Evolutionary conservation across 1,140 invertebrate genomes (phyloP), one percentile per base, ranked within the genome.

Genomic region (Bombus affinis): DNA sequence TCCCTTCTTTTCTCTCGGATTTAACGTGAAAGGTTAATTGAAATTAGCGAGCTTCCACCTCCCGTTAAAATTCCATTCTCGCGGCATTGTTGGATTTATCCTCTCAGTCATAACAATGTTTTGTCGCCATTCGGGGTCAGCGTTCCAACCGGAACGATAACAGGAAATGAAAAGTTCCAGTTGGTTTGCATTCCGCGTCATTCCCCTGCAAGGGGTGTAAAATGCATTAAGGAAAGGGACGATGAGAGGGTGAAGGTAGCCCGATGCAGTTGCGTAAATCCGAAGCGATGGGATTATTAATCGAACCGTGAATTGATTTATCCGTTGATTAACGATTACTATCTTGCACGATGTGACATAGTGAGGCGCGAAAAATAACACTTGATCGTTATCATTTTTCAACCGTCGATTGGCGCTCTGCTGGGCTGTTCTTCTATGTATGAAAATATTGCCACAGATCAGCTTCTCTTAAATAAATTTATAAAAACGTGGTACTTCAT

Each of bases 301-400:
- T 93, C 89, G 90, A 77, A 84, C 76, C 88, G 76, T 77, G 83
- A 83, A 92, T 92, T 91, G 92, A 93, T 93, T 93, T 92, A 93
- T 87, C 90, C 71, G 83, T 53, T 91, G 88, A 93, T 93, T 91
- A 90, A 92, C 89, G 89, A 93, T 92, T 92, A 92, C 68, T 37
- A 59, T 28, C 13, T 53, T 53, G 47, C 12, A 88, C 76, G 83
- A 71, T 73, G 83, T 68, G n/a, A 22, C 47, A 8, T 25, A 65
- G 13, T 5, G 4, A 4, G 32, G 5, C 8, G 9, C 8, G 39
- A n/a, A 39, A 70, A 66, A 15, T 35, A 18, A 15, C 13, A 13
- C 59, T 25, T 53, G 22, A 22, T 57, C 66, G 22, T 71, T 47
- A 65, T 83, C 81, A 47, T 73, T 32, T 65, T 32, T n/a, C n/a